phyloP scores from a whole-genome alignment of 2,797 vertebrate species.

The Argentina silus region DNA sequence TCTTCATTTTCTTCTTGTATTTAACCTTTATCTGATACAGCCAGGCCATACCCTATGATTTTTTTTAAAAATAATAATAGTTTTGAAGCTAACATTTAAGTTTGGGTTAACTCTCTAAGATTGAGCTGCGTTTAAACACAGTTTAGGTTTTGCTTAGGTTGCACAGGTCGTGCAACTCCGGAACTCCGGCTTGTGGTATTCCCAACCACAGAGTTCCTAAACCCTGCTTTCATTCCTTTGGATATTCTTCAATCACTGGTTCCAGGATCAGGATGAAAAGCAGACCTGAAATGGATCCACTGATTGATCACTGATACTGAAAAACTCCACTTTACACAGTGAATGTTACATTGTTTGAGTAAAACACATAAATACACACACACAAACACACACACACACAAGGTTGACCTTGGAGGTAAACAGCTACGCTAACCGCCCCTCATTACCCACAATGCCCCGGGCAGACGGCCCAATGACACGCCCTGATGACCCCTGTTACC shows the following conservation, averaged over 20 bases:
- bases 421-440: slow-evolving; percentile 60
- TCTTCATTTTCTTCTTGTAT: slow-evolving; percentile 66
- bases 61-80: slow-evolving; percentile 28
- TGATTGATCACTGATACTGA: slow-evolving; percentile 41
- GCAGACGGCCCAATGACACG: slow-evolving; percentile 65
- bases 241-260: slow-evolving; percentile 70
- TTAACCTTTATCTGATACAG: slow-evolving; percentile 31
- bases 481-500: slow-evolving; percentile 74
- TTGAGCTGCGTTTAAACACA: slow-evolving; percentile 38
- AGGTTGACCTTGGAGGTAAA: slow-evolving; percentile 74
- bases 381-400: slow-evolving; percentile 34
- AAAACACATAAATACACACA: slow-evolving; percentile 35
- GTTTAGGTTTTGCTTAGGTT: slow-evolving; percentile 62
- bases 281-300: slow-evolving; percentile 69
- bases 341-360: no score
- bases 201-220: slow-evolving; percentile 65
- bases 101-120: slow-evolving; percentile 55
- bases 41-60: not conserved
- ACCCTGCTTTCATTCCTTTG: slow-evolving; percentile 19
- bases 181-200: slow-evolving; percentile 70
- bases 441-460: slow-evolving; percentile 60
- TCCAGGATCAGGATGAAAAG: slow-evolving; percentile 57
- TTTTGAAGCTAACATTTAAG: slow-evolving; percentile 66
- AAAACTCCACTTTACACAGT: no score
- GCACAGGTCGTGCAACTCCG: slow-evolving; percentile 66